Evolutionary conservation across 53 echinoderm and acorn worm genomes (phyloP), one percentile per base, ranked within the genome.

Genomic region (Antedon mediterranea): DNA sequence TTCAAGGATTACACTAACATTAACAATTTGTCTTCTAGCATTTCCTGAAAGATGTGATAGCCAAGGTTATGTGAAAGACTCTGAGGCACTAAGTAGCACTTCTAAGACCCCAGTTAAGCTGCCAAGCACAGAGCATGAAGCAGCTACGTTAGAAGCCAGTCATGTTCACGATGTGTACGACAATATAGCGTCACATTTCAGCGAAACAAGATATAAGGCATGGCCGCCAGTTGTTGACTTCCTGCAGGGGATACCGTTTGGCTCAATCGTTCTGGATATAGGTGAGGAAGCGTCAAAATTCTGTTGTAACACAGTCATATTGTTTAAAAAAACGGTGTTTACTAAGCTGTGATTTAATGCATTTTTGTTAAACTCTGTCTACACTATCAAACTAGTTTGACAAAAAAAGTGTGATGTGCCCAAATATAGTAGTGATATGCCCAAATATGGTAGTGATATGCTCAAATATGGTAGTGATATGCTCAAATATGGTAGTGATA

Each of bases 161-260:
- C 97, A 97, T 43, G 97, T 97, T 30, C 97, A 97, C 79, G 70
- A 73, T 11, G 97, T 97, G 43, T 97, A 97, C 33, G 86, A 97
- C 31, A 83, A 57, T 73, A 97, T 97, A 31, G 97, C 97, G 1
- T 84, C 85, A n/a, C 92, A 97, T 73, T 97, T 97, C 86, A 97
- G 97, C 77, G 87, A 89, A 76, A 97, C 97, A 20, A 85, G 97
- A 30, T 89, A 97, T 86, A 92, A 91, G 37, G 88, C 97, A 14
- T 97, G 97, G 97, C 97, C 97, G 29, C 79, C 43, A 28, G 97
- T 97, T 0, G 83, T 82, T 30, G 84, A 85, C 28, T 97, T 92
- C 43, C 71, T 97, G 33, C 79, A 89, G 29, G 72, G 37, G 0
- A 78, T 89, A 27, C 80, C 79, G 0, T 70, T 73, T 26, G 92